phyloP scores from a whole-genome alignment of 2,888 invertebrate genomes.

The Tachina lurida region DNA sequence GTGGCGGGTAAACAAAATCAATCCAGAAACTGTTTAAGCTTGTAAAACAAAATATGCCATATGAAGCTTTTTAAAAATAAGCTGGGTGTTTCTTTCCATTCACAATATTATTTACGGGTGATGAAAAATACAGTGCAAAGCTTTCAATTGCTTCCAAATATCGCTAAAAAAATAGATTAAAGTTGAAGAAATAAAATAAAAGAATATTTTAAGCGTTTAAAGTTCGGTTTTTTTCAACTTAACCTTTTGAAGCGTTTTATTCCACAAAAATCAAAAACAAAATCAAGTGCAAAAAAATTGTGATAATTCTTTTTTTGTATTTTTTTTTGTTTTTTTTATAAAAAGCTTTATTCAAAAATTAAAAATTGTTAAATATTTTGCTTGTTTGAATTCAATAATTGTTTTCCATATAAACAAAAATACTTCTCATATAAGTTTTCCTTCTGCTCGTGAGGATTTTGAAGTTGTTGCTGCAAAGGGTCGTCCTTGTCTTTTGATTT shows the following conservation, averaged over 20 bases:
- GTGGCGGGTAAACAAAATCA: conserved; percentile 3
- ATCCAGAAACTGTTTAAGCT: conserved; percentile 11
- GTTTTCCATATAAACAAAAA: conserved; percentile 59
- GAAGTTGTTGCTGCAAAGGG: conserved; percentile 69
- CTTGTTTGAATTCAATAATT: conserved; percentile 8
- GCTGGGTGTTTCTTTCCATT: background rate
- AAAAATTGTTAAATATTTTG: conserved; percentile 37
- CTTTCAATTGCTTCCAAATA: conserved; percentile 20
- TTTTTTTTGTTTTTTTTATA: conserved; percentile 33
- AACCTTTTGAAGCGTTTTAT: conserved; percentile 67
- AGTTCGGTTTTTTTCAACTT: conserved; percentile 54
- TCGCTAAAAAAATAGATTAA: conserved; percentile 12
- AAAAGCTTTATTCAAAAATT: conserved; percentile 72
- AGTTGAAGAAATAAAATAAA: conserved; percentile 29
- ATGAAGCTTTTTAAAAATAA: conserved; percentile 27
- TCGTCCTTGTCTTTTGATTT: conserved; percentile 75
- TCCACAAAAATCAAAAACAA: conserved; percentile 69
- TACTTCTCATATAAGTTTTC: conserved; percentile 77
- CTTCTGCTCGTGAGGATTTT: conserved; percentile 73
- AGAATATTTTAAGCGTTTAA: conserved; percentile 25
- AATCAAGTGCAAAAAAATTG: conserved; percentile 69
- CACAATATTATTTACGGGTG: background rate
- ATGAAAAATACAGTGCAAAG: conserved; percentile 40
- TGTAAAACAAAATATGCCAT: conserved; percentile 35
- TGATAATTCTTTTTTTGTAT: conserved; percentile 45